A percentile compares a stretch with the other conserved stretches of the same genome.
Conservation (phyloP, 1,140 invertebrate species). For the Leptonema lineaticorne region DNA sequence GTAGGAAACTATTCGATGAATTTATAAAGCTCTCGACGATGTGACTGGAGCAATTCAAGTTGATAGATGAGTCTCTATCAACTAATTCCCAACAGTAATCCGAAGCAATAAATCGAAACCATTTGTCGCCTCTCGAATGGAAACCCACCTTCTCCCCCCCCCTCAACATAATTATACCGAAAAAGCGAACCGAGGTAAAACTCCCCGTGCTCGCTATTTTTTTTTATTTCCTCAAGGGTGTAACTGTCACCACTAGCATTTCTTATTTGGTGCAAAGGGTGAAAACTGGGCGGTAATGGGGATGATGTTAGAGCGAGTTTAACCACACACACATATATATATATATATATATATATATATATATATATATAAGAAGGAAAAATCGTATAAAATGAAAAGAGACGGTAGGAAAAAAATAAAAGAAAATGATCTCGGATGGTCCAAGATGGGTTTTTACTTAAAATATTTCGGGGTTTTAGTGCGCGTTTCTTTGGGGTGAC, state of each 20-base stretch:
- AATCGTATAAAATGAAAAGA: constrained; percentile 9
- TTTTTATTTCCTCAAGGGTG: constrained; percentile 41
- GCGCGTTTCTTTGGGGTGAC: constrained; percentile 18
- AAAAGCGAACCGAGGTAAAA: constrained; percentile 31
- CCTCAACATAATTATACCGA: constrained; percentile 37
- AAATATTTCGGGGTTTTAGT: constrained; percentile 22
- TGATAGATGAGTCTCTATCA: constrained; percentile 35
- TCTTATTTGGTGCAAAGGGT: constrained; percentile 35
- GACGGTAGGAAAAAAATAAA: background rate
- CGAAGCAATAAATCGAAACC: constrained; percentile 36
- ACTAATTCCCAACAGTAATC: constrained; percentile 40
- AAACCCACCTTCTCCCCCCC: background rate
- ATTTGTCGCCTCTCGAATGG: constrained; percentile 34
- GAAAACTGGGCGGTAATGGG: background rate
- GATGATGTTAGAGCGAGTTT: background rate
- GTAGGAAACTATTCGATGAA: constrained; percentile 1
- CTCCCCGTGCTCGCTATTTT: constrained; percentile 15
- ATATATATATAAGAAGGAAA: background rate
- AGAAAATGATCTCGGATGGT: background rate
- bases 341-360: too few species aligned
- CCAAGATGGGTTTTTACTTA: constrained; percentile 23
- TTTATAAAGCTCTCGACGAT: constrained; percentile 7
- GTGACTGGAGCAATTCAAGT: constrained; percentile 15
- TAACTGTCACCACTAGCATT: constrained; percentile 41
- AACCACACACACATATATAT: too few species aligned